phyloP scores from a whole-genome alignment of 2,113 vertebrate genomes.

The Porphyrio hochstetteri region DNA sequence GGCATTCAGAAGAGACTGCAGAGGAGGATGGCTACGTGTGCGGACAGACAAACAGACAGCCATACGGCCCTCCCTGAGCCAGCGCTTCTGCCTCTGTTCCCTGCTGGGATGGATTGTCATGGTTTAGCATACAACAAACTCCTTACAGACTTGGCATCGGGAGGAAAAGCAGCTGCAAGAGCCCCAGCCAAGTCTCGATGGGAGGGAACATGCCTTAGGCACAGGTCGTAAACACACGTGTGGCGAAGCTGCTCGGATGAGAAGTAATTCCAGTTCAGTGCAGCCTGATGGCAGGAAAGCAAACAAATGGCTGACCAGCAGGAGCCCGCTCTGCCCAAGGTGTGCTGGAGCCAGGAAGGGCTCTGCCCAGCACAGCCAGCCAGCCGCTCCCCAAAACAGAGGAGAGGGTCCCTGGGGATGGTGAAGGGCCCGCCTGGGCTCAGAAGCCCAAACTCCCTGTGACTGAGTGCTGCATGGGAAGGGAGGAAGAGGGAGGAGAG shows the following conservation, averaged over 20 bases:
- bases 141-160: not conserved
- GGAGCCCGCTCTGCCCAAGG: not conserved
- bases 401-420: not conserved
- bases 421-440: not conserved
- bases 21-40: not conserved
- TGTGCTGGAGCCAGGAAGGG: not conserved
- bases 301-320: not conserved
- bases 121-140: not conserved
- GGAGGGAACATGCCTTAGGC: not conserved
- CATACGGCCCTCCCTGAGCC: not conserved
- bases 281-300: not conserved
- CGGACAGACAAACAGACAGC: not conserved
- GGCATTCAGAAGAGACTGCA: rapidly evolving
- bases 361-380: not conserved
- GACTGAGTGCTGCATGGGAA: rapidly evolving
- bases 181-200: not conserved
- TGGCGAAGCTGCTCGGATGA: not conserved
- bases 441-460: not conserved
- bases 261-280: not conserved
- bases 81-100: not conserved
- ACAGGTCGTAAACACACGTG: not conserved
- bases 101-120: not conserved
- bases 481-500: not conserved
- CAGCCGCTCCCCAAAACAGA: not conserved
- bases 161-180: slow-evolving; percentile 1